A percentile compares a stretch with the other conserved stretches of the same genome.
Conservation (phyloP, 2,113 vertebrate genomes). For the Kryptolebias marmoratus region DNA sequence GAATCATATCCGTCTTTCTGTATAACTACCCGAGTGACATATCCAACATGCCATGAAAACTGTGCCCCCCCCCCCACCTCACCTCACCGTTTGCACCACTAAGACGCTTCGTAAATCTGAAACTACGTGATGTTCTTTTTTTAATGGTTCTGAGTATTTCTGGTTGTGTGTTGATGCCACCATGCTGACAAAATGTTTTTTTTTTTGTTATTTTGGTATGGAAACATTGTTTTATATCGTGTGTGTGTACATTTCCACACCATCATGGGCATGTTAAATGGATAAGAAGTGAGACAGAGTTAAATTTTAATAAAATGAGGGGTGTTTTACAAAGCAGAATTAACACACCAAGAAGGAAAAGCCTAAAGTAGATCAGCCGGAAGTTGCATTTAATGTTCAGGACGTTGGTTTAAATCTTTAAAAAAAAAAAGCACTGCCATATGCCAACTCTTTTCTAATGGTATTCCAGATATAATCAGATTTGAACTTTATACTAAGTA, state of each 20-base stretch:
- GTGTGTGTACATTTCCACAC: constrained; percentile 23
- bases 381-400: too few species aligned
- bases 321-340: neutral
- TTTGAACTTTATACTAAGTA: too few species aligned
- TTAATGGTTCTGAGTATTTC: constrained; percentile 57
- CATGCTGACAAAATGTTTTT: constrained; percentile 38
- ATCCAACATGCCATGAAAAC: constrained; percentile 57
- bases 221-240: neutral
- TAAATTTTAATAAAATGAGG: constrained; percentile 1
- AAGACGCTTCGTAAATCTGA: constrained; percentile 55
- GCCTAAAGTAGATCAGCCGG: too few species aligned
- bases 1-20: constrained; percentile 27
- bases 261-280: constrained; percentile 44
- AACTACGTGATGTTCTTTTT: constrained; percentile 60
- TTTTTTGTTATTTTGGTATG: neutral
- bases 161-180: constrained; percentile 46
- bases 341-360: neutral
- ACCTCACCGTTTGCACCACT: constrained; percentile 38
- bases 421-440: too few species aligned
- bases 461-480: too few species aligned
- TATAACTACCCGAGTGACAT: constrained; percentile 39
- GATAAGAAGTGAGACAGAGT: constrained; percentile 23
- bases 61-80: constrained; percentile 15
- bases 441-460: too few species aligned
- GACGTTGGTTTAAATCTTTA: too few species aligned